phyloP scores from a whole-genome alignment of 1,140 invertebrate genomes.

The Drosophila varians region DNA sequence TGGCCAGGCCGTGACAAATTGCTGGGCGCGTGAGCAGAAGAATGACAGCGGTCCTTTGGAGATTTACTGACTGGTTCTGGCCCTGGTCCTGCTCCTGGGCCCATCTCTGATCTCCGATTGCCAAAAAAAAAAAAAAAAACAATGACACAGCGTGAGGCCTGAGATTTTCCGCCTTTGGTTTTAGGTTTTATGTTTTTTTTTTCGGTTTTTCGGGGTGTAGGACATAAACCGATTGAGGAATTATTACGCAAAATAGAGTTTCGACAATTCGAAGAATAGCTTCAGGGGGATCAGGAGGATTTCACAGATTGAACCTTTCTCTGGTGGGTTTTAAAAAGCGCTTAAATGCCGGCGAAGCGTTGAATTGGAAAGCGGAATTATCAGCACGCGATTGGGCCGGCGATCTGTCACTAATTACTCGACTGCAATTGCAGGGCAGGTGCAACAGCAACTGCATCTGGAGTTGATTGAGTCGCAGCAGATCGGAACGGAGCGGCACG shows the following conservation, averaged over 20 bases:
- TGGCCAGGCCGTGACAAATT: slow-evolving; percentile 74
- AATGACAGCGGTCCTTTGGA: slow-evolving; percentile 35
- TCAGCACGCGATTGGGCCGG: slow-evolving; percentile 74
- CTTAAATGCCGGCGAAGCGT: slow-evolving; percentile 64
- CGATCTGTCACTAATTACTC: slow-evolving; percentile 79
- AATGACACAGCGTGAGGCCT: slow-evolving; percentile 66
- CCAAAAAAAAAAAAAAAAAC: slow-evolving; percentile 25
- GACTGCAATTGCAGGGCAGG: slow-evolving; percentile 36
- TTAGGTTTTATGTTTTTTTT: not conserved
- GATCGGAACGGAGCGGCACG: slow-evolving; percentile 59
- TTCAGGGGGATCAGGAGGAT: not conserved
- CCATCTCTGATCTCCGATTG: slow-evolving; percentile 30
- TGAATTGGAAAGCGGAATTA: slow-evolving; percentile 68
- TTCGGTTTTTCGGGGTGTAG: not conserved
- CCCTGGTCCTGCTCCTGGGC: slow-evolving; percentile 15
- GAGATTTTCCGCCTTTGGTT: slow-evolving; percentile 13
- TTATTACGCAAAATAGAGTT: slow-evolving; percentile 78
- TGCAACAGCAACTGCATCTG: slow-evolving; percentile 53
- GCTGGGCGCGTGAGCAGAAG: slow-evolving; percentile 69
- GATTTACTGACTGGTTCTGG: slow-evolving; percentile 15
- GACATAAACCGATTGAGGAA: slow-evolving; percentile 66
- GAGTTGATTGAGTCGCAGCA: slow-evolving; percentile 63
- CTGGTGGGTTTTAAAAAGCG: slow-evolving; percentile 24
- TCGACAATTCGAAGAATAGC: slow-evolving; percentile 31
- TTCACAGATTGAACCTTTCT: not conserved